phyloP scores from a whole-genome alignment of 2,797 vertebrate genomes.

The Apogon hyalosoma region DNA sequence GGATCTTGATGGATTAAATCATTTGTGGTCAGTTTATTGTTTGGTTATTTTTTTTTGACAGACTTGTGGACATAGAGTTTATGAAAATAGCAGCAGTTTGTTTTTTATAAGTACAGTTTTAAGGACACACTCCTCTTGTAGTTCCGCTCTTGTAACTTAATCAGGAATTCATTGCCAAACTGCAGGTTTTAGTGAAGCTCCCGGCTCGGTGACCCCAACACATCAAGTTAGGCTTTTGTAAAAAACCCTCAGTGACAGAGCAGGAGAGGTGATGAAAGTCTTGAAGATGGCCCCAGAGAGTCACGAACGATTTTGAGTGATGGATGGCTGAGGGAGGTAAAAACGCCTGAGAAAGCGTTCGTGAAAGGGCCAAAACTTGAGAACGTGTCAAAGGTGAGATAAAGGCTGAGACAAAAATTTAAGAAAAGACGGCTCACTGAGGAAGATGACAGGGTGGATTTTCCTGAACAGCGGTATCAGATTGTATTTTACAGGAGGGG shows the following conservation, averaged over 20 bases:
- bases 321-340: neutral
- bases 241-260: slow-evolving; percentile 10
- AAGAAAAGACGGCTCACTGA: slow-evolving; percentile 14
- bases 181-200: neutral
- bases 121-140: neutral
- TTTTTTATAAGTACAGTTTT: no score
- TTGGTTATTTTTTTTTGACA: no score
- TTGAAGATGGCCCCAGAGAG: neutral
- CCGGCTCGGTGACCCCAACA: slow-evolving; percentile 10
- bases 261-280: slow-evolving; percentile 12
- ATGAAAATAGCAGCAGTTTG: no score
- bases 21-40: no score
- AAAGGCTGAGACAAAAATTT: slow-evolving; percentile 5
- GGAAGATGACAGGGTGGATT: neutral
- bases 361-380: slow-evolving; percentile 2
- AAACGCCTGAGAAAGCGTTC: slow-evolving; percentile 11
- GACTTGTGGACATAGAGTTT: no score
- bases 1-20: no score
- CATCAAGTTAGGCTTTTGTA: neutral
- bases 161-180: slow-evolving; percentile 16
- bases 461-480: neutral
- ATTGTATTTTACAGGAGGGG: slow-evolving; percentile 25
- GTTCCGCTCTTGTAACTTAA: slow-evolving; percentile 1
- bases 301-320: slow-evolving; percentile 19
- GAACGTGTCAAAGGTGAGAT: slow-evolving; percentile 6